Evolutionary conservation across 1,140 invertebrate genomes (phyloP).

Genomic region (Ips typographus): DNA sequence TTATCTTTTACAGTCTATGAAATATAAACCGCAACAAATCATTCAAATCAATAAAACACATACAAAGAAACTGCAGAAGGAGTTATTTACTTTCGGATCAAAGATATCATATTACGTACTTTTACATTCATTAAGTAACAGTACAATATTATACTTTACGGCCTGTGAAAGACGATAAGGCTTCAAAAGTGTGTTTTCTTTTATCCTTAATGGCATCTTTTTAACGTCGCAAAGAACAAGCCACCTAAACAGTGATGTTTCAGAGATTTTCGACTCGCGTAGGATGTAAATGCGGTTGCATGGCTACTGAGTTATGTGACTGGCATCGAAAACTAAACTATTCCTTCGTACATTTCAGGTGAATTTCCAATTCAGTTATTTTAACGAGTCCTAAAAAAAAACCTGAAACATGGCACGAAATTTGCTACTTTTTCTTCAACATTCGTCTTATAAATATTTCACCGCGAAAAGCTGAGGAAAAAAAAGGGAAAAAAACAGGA

Average conservation of each 20-base stretch:
- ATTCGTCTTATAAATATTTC: neutral
- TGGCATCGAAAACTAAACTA: neutral
- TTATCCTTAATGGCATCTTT: slow-evolving; percentile 29
- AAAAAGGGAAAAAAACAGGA: neutral
- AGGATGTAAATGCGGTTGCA: neutral
- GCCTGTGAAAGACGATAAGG: slow-evolving; percentile 20
- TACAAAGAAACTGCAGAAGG: neutral
- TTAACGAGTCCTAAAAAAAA: no score
- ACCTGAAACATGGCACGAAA: neutral
- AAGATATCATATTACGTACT: slow-evolving; percentile 7
- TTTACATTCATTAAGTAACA: slow-evolving; percentile 24
- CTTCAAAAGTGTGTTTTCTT: slow-evolving; percentile 22
- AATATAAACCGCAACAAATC: neutral
- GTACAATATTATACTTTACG: slow-evolving; percentile 25
- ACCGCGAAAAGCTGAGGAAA: neutral
- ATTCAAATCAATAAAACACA: neutral
- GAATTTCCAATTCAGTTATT: no score
- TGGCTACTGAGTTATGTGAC: neutral
- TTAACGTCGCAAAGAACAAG: slow-evolving; percentile 11
- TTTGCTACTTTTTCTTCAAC: neutral
- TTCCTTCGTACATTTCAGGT: no score
- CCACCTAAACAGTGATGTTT: slow-evolving; percentile 5
- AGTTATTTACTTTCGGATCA: slow-evolving; percentile 10
- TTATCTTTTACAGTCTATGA: no score
- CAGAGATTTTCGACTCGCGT: slow-evolving; percentile 3